Evolutionary conservation across 2,888 invertebrate species (phyloP).

Genomic region (Dryomyza anilis): DNA sequence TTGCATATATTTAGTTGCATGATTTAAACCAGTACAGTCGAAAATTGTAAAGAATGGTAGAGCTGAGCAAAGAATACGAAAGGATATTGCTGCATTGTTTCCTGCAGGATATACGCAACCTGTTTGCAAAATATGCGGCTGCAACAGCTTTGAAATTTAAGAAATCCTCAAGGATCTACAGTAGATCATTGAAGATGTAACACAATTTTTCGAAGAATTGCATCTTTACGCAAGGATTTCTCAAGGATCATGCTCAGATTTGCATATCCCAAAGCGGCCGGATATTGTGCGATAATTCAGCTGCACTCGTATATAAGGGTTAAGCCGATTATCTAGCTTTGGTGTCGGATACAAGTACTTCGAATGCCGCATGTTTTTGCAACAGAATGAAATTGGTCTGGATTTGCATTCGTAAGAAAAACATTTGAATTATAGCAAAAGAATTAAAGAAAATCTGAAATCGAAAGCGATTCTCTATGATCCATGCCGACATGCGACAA

Average conservation of each 20-base stretch:
- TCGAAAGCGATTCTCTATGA: background rate
- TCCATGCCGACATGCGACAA: background rate
- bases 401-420: slow-evolving; percentile 20
- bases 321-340: background rate
- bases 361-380: background rate
- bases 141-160: background rate
- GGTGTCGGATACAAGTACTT: background rate
- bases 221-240: background rate
- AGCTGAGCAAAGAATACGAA: background rate
- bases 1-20: background rate
- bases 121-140: background rate
- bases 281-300: background rate
- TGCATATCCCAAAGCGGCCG: background rate
- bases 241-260: background rate
- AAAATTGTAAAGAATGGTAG: background rate
- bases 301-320: background rate
- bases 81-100: background rate
- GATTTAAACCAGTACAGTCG: too few relatives aligned
- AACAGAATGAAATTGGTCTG: slow-evolving; percentile 20
- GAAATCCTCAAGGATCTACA: background rate
- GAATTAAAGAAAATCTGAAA: background rate
- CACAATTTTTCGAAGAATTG: background rate
- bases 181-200: background rate
- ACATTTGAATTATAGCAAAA: background rate
- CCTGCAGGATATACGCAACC: background rate